Evolutionary conservation across 2,797 vertebrate species (phyloP), one percentile per base, ranked within the genome.

Genomic region (Macropodus opercularis): DNA sequence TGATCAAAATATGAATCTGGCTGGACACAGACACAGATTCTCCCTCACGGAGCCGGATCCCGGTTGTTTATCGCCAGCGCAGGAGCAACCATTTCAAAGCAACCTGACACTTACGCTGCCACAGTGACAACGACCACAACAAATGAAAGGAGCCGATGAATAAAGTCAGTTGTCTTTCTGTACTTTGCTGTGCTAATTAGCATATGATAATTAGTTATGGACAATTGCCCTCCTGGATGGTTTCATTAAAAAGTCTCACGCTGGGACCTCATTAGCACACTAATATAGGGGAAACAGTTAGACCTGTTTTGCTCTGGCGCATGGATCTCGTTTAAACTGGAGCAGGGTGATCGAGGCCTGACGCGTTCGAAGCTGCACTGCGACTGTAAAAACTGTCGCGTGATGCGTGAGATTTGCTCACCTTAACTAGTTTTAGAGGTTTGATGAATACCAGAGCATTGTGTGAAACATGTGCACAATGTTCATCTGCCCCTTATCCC

Each of bases 121-220:
- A 69, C 69, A 49, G 52, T 63, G 36, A 67, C 55, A 69, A 62
- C n/a, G n/a, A n/a, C n/a, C n/a, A 66, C 39, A 63, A 50, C 48
- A 79, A 68, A 77, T 7, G 46, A 77, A 70, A 83, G 51, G 64
- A 59, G 19, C 56, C 75, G 68, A 72, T 56, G 66, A 87, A 90
- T 82, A 80, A 70, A 82, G 86, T 72, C 63, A 72, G 64, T 68
- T 67, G 57, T 72, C 64, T 69, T 51, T 65, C 68, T 79, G 69
- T 72, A 76, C 79, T 85, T 87, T 71, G 49, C 63, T 77, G 81
- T 74, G 72, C 72, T 57, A 83, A 90, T 91, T 91, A 90, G 80
- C 86, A 88, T 86, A 89, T 90, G 83, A 87, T 91, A 91, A 92
- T 93, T 92, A 90, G 88, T 90, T 86, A 81, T 89, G 89, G 90